Percentiles rank a stretch among this genome's conserved stretches.
Conservation (phyloP, 2,888 invertebrate genomes). For the Campoletis raptor region DNA sequence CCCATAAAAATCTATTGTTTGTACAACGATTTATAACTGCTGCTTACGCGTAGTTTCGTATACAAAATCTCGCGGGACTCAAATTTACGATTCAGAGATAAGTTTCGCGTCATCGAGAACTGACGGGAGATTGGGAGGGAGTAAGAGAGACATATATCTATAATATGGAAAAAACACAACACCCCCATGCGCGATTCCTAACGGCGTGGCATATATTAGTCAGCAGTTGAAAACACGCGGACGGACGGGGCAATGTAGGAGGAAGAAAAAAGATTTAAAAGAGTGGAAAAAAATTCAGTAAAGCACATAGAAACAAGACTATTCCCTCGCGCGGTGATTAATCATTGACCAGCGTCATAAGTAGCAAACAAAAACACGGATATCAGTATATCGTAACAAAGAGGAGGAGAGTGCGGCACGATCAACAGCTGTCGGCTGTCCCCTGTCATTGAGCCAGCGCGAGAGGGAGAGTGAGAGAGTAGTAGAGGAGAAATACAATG, state of each 20-base stretch:
- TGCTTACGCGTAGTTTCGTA: background rate
- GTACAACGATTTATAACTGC: background rate
- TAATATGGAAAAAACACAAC: conserved; percentile 1
- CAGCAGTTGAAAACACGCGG: background rate
- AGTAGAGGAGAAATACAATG: background rate
- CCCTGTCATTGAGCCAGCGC: background rate
- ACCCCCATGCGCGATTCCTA: background rate
- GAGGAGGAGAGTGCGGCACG: background rate
- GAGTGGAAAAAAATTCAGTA: background rate
- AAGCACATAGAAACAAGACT: background rate
- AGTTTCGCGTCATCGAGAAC: background rate
- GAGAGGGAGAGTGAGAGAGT: too few species aligned
- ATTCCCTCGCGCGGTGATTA: background rate
- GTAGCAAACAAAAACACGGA: conserved; percentile 18
- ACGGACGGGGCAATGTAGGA: background rate
- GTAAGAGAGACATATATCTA: background rate
- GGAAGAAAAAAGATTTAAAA: background rate
- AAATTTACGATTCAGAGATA: background rate
- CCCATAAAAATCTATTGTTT: background rate
- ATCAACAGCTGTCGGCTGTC: background rate
- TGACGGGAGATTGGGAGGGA: background rate
- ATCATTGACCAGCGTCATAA: conserved; percentile 9
- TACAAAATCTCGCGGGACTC: background rate
- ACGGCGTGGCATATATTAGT: background rate
- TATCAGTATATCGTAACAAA: background rate